phyloP scores from a whole-genome alignment of 2,888 invertebrate genomes.

The Drosophila dives region DNA sequence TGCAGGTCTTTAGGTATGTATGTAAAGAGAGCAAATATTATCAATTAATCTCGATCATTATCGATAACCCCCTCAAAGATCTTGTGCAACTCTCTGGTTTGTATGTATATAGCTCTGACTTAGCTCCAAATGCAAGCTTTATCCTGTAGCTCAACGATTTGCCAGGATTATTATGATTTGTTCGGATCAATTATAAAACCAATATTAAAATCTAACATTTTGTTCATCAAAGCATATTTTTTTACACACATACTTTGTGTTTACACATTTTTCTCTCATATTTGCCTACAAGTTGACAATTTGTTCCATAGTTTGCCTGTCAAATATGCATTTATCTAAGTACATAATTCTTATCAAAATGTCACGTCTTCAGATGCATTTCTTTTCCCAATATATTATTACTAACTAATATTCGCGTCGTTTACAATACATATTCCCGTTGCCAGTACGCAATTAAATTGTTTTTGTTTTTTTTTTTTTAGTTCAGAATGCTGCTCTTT shows the following conservation, averaged over 20 bases:
- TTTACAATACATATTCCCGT: slow-evolving; percentile 22
- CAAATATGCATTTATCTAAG: slow-evolving; percentile 15
- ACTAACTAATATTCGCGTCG: slow-evolving; percentile 45
- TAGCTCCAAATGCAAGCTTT: slow-evolving; percentile 43
- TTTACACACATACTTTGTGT: slow-evolving; percentile 25
- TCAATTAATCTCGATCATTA: not conserved
- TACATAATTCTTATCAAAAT: slow-evolving; percentile 43
- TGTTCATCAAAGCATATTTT: slow-evolving; percentile 10
- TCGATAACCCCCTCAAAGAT: not conserved
- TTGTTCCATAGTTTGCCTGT: slow-evolving; percentile 25
- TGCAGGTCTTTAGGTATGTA: slow-evolving; percentile 55
- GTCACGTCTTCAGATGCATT: slow-evolving; percentile 30
- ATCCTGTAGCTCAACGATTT: slow-evolving; percentile 35
- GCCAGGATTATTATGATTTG: slow-evolving; percentile 48
- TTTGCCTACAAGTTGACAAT: slow-evolving; percentile 40
- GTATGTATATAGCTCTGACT: slow-evolving; percentile 22
- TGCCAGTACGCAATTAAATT: slow-evolving; percentile 9
- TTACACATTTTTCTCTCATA: slow-evolving; percentile 49
- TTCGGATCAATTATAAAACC: slow-evolving; percentile 53
- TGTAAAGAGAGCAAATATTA: not conserved
- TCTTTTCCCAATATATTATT: slow-evolving; percentile 30
- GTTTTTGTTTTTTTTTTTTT: not conserved
- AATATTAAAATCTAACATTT: slow-evolving; percentile 49
- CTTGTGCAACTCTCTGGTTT: not conserved
- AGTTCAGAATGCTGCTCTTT: slow-evolving; percentile 23